Base-by-base conservation (phyloP, 1,140 invertebrate species). In the Gonioctena quinquepunctata region DNA sequence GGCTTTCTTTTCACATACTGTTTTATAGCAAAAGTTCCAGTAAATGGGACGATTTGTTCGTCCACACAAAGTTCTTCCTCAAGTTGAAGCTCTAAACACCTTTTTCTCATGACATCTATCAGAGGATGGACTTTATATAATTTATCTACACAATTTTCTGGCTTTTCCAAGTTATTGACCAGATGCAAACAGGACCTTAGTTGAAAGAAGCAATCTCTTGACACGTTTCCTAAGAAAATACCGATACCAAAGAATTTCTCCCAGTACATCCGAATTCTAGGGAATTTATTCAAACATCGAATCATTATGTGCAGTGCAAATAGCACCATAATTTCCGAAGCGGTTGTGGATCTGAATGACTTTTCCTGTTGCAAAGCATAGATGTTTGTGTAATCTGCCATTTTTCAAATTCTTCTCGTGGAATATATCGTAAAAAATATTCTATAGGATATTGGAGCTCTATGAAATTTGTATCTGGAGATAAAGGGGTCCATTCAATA, bases 1-100 rank as follows among this genome's bases (percentile, higher is more conserved):
- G 72, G n/a, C n/a, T n/a, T n/a, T n/a, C n/a, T n/a, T n/a, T n/a
- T n/a, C n/a, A n/a, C n/a, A n/a, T n/a, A n/a, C n/a, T 74, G 65
- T 64, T 70, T 66, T 2, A 70, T 16, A 69, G 63, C 49, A 71
- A 69, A 68, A 69, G 72, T 69, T 8, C 79, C 79, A 71, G 80
- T 82, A 69, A 77, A 83, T 13, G 76, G 75, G 25, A 84, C 74
- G 67, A 68, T 72, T 56, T 66, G 33, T 68, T 68, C 66, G 82
- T 82, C 77, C n/a, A 82, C 60, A 67, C 63, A 68, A 25, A 74
- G 26, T 13, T 73, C 8, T 11, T n/a, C 8, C n/a, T 42, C 28
- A 42, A 42, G 8, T 11, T 8, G 8, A 42, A 42, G 28, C n/a
- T 42, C 28, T n/a, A 42, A n/a, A 42, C 28, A 42, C n/a, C 28